These are phyloP conservation scores for Corbicula japonica DNA, from an alignment of 2,888 invertebrate genomes.

Conservation along the genomic window DNA sequence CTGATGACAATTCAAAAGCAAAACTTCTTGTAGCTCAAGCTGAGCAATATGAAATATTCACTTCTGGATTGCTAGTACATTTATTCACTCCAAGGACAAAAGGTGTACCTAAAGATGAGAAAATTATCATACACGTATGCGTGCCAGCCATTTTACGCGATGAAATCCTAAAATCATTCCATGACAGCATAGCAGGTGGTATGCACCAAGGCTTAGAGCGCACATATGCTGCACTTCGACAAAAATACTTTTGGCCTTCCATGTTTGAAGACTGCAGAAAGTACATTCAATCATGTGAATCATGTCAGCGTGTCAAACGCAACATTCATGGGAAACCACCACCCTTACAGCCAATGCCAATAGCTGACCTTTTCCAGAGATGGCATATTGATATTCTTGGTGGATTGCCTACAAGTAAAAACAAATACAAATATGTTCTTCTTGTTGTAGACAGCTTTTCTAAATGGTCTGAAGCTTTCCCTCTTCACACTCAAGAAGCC, in stretches of 20 bases:
- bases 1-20: no score
- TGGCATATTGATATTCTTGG: slow-evolving; percentile 56
- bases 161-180: slow-evolving; percentile 62
- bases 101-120: no score
- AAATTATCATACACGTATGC: neutral
- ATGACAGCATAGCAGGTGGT: no score
- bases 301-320: slow-evolving; percentile 58
- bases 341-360: no score
- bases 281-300: slow-evolving; percentile 49
- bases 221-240: slow-evolving; percentile 46
- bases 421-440: slow-evolving; percentile 52
- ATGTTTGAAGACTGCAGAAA: slow-evolving; percentile 53
- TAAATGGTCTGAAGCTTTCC: slow-evolving; percentile 48
- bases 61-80: no score
- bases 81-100: no score
- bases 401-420: slow-evolving; percentile 33
- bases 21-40: no score
- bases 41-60: no score
- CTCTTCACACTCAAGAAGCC: slow-evolving; percentile 32
- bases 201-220: slow-evolving; percentile 62
- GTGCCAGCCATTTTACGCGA: slow-evolving; percentile 1
- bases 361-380: slow-evolving; percentile 87
- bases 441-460: slow-evolving; percentile 54
- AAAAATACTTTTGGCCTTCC: slow-evolving; percentile 59
- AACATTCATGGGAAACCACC: no score